Conservation (phyloP, 1,140 invertebrate genomes). For the Dreissena polymorpha region DNA sequence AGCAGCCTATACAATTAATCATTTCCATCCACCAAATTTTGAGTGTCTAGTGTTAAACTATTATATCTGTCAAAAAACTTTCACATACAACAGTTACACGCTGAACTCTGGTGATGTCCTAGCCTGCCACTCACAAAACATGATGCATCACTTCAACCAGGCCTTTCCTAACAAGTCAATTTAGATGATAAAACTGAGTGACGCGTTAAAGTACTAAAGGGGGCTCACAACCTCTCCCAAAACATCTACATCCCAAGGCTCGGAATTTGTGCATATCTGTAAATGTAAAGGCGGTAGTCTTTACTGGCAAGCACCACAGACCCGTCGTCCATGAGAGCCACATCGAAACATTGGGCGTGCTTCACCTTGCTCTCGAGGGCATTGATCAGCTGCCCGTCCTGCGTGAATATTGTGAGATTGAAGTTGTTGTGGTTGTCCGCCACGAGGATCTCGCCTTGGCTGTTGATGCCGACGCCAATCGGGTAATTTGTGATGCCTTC, state of each 20-base stretch:
- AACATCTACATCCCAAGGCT: slow-evolving; percentile 43
- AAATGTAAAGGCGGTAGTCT: slow-evolving; percentile 99
- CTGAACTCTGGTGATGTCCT: too few species aligned
- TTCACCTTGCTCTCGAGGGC: slow-evolving; percentile 99
- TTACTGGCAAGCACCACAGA: slow-evolving; percentile 99
- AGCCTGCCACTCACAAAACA: too few species aligned
- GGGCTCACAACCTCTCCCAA: neutral
- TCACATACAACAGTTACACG: too few species aligned
- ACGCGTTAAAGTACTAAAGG: neutral
- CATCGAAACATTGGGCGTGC: slow-evolving; percentile 99
- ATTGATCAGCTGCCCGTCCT: slow-evolving; percentile 95
- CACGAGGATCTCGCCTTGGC: slow-evolving; percentile 96
- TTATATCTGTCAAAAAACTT: too few species aligned
- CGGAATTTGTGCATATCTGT: slow-evolving; percentile 86
- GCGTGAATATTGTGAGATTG: slow-evolving; percentile 94
- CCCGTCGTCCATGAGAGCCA: slow-evolving; percentile 99
- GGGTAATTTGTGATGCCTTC: slow-evolving; percentile 99
- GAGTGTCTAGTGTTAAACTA: too few species aligned
- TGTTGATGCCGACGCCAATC: slow-evolving; percentile 99
- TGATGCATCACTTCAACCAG: too few species aligned
- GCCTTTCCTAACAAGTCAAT: too few species aligned
- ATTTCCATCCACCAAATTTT: too few species aligned
- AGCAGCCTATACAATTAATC: too few species aligned
- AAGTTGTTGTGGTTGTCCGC: slow-evolving; percentile 99
- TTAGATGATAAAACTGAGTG: neutral